Evolutionary conservation across 2,888 invertebrate species (phyloP), one percentile per base, ranked within the genome.

Genomic region (Gasteruption jaculator): DNA sequence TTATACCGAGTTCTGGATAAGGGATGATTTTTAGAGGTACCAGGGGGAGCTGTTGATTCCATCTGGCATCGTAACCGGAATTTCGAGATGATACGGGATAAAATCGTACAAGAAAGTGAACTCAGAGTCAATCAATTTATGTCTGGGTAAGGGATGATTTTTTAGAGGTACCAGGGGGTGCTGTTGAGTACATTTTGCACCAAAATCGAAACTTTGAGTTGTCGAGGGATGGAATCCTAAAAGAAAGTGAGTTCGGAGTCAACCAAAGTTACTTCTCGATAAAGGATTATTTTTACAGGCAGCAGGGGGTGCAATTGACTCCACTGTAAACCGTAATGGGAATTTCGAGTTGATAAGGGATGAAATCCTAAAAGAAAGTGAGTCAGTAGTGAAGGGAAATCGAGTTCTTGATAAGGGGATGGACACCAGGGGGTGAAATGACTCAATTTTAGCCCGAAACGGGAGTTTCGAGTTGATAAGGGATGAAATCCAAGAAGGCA

Each of bases 61-160:
- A n/a, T n/a, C n/a, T n/a, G n/a, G n/a, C n/a, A n/a, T n/a, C n/a
- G n/a, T n/a, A n/a, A n/a, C n/a, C n/a, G n/a, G n/a, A n/a, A n/a
- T n/a, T n/a, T n/a, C n/a, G n/a, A n/a, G n/a, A n/a, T n/a, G n/a
- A n/a, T n/a, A n/a, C n/a, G n/a, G n/a, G n/a, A n/a, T n/a, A n/a
- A n/a, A n/a, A n/a, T n/a, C n/a, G n/a, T n/a, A n/a, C n/a, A 27
- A 38, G 34, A 48, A 41, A 41, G 34, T 45, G 45, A 48, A 41
- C 43, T 45, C 5, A 21, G 29, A 45, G 34, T 34, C 26, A 18
- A 24, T 38, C 36, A 43, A 43, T 7, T 16, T 31, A 19, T 12
- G 11, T 31, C 18, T 10, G 11, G n/a, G 11, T 15, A 20, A 7
- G 20, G 11, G 15, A 11, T n/a, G n/a, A n/a, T n/a, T n/a, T n/a